These are phyloP conservation scores for Mormyrops attenuatus DNA, from an alignment of 2,797 vertebrate genomes.

Conservation along the genomic window DNA sequence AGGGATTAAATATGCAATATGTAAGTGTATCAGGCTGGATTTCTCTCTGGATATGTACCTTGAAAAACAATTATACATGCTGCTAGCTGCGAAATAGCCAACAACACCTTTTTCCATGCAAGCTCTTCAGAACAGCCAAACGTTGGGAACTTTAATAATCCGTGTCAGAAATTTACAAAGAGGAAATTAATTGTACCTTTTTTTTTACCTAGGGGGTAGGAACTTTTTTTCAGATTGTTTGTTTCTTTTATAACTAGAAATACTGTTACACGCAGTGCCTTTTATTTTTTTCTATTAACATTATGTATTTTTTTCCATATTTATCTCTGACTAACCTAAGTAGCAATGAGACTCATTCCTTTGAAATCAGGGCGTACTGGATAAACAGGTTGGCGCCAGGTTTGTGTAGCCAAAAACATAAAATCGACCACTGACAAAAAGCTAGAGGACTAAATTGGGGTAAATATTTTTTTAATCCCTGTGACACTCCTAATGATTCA, in stretches of 20 bases:
- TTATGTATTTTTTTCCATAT: not conserved
- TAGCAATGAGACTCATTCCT: not conserved
- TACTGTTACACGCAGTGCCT: not conserved
- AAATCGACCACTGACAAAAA: not conserved
- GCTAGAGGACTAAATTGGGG: not conserved
- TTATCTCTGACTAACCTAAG: not conserved
- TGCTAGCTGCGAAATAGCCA: not conserved
- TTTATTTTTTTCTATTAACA: not conserved
- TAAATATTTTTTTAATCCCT: not conserved
- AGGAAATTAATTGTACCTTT: not conserved
- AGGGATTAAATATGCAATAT: not conserved
- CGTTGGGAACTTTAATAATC: not conserved
- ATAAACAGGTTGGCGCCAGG: not conserved
- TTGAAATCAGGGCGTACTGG: not conserved
- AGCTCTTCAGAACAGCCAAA: not conserved
- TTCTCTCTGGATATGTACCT: not conserved
- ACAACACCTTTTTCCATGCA: not conserved
- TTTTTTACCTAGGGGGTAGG: not conserved
- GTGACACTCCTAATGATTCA: not conserved
- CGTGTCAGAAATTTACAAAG: not conserved
- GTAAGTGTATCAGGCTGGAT: not conserved
- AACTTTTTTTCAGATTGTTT: not conserved
- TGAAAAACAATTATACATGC: not conserved
- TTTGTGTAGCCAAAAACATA: not conserved
- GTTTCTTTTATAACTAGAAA: not conserved